These are phyloP conservation scores for Brenthis ino DNA, from an alignment of 2,888 invertebrate genomes.

Conservation along the genomic window DNA sequence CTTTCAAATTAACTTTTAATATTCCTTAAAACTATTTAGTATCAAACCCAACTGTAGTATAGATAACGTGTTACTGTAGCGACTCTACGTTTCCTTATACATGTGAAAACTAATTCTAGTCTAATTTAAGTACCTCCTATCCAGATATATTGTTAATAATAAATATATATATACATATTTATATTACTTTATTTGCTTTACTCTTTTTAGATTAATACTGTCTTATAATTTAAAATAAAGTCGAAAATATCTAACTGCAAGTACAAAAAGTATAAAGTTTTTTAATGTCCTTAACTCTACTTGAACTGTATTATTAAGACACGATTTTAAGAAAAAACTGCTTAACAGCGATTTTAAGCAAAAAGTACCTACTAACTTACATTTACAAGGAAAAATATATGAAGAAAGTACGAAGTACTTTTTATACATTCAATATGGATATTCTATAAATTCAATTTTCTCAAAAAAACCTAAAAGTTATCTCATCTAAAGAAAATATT, in stretches of 20 bases:
- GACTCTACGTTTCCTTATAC: constrained; percentile 45
- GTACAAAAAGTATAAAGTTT: constrained; percentile 9
- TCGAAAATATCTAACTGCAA: constrained; percentile 1
- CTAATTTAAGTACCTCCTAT: constrained; percentile 71
- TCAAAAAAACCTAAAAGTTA: no score
- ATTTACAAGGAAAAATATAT: no score
- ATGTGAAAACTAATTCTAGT: constrained; percentile 53
- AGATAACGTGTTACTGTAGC: constrained; percentile 12
- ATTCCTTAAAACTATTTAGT: not conserved
- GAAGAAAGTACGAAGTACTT: no score
- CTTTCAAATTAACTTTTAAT: constrained; percentile 12
- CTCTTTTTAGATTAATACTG: constrained; percentile 21
- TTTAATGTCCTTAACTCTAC: constrained; percentile 18
- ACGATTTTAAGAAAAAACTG: no score
- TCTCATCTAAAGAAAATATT: no score
- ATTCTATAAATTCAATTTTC: no score
- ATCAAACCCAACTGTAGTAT: constrained; percentile 16
- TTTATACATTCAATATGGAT: no score
- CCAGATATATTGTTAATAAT: constrained; percentile 78
- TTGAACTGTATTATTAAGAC: no score
- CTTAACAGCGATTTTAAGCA: no score
- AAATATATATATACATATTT: constrained; percentile 77
- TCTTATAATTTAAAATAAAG: constrained; percentile 19
- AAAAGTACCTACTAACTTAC: no score
- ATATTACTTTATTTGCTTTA: constrained; percentile 39